These are phyloP conservation scores for Clitarchus hookeri DNA, from an alignment of 2,888 invertebrate genomes.

Conservation along the genomic window DNA sequence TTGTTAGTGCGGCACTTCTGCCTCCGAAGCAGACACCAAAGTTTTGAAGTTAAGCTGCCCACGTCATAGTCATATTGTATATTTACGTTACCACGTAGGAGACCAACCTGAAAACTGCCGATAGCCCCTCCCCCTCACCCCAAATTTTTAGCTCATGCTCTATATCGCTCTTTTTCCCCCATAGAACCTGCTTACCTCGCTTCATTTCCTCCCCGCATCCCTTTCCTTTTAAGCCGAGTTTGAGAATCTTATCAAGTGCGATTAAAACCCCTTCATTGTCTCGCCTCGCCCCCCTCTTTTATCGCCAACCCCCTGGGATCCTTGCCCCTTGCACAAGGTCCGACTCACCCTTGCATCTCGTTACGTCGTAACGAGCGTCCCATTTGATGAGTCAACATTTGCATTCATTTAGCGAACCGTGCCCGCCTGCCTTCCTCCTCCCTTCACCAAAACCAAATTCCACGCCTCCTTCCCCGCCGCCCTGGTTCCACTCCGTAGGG, in stretches of 20 bases:
- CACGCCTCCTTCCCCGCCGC: not conserved
- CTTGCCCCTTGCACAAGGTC: not conserved
- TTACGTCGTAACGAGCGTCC: slow-evolving; percentile 32
- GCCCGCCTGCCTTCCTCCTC: slow-evolving; percentile 27
- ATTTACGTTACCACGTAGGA: not conserved
- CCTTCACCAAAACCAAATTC: not conserved
- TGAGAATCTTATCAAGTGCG: slow-evolving; percentile 33
- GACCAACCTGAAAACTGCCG: not conserved
- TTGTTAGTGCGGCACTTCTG: not conserved
- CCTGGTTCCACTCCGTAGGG: no score
- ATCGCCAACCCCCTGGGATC: not conserved
- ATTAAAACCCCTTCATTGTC: slow-evolving; percentile 20
- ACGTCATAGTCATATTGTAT: not conserved
- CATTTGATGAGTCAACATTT: slow-evolving; percentile 41
- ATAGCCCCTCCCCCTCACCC: not conserved
- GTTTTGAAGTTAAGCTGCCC: not conserved
- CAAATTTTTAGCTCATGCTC: no score
- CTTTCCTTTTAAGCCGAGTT: slow-evolving; percentile 27
- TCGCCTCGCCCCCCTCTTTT: slow-evolving; percentile 17
- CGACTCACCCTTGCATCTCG: slow-evolving; percentile 1
- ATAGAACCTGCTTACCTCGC: slow-evolving; percentile 18
- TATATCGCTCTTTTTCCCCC: not conserved
- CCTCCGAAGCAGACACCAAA: not conserved
- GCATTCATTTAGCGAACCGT: slow-evolving; percentile 36
- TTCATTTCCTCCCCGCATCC: not conserved